phyloP scores from a whole-genome alignment of 2,113 vertebrate species.

The Centrocercus urophasianus region DNA sequence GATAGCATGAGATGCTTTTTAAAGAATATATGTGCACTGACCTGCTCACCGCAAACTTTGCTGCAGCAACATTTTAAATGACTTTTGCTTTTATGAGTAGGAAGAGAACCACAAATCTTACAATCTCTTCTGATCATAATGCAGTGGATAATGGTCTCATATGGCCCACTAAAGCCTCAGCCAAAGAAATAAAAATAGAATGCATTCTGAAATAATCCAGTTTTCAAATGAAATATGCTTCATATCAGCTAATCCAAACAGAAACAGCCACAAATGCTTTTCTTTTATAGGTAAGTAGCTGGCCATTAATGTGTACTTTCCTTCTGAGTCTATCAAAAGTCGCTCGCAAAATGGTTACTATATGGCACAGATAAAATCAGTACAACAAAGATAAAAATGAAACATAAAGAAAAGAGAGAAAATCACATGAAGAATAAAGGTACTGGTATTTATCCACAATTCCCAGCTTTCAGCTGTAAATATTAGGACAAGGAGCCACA shows the following conservation, averaged over 20 bases:
- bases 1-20: not conserved
- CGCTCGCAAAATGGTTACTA: not conserved
- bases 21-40: not conserved
- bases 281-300: not conserved
- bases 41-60: not conserved
- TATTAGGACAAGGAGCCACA: not conserved
- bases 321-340: not conserved
- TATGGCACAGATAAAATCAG: not conserved
- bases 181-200: not conserved
- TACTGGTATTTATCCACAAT: not conserved
- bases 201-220: not conserved
- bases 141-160: not conserved
- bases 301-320: not conserved
- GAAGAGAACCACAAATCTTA: not conserved
- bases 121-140: not conserved
- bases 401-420: not conserved
- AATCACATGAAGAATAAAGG: not conserved
- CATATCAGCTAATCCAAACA: not conserved
- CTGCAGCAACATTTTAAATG: not conserved
- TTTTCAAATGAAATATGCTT: not conserved
- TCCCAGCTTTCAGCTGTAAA: not conserved
- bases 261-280: not conserved
- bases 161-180: not conserved
- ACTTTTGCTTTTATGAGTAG: not conserved
- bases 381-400: not conserved